Evolutionary conservation across 2,113 vertebrate genomes (phyloP), one percentile per base, ranked within the genome.

Genomic region (Passer montanus): DNA sequence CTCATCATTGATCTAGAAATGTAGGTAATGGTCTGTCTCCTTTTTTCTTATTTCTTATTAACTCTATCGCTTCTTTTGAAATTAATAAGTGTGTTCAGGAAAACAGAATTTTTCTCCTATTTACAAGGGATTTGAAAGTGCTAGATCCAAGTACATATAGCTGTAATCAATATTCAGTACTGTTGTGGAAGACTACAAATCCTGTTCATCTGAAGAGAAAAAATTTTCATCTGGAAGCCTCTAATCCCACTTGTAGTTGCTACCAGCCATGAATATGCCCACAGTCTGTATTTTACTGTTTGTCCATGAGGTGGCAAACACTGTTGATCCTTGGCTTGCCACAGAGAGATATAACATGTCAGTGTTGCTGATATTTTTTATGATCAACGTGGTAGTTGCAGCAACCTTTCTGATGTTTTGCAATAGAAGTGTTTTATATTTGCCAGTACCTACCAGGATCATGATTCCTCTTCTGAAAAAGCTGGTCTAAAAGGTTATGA

Each of bases 271-370:
- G 43, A 83, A 47, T 83, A n/a, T 37, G 44, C 47, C 22, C 39
- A 23, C 19, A 56, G 43, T 87, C 67, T 84, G 60, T 85, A 53
- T 81, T 95, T 92, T 91, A 30, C 60, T n/a, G 26, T 64, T 92
- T 87, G 75, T 94, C 89, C 85, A 66, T 88, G 84, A 94, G 67
- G 52, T 87, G 90, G 91, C 93, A 96, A 94, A 37, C 72, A 31
- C 28, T 76, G 49, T 89, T 90, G 89, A 50, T 94, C 74, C 67
- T 87, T 95, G 75, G 35, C 39, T 81, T 74, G 47, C 76, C 47
- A 55, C 27, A 12, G 58, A 64, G 43, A 49, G 10, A 41, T 76
- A 33, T 3, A 85, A 23, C 2, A 2, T 56, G 22, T 56, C 82
- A 11, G 35, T 18, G 10, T 50, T 78, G 35, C 43, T 77, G 80